These are phyloP conservation scores for Crotalus helleri DNA, from an alignment of 2,113 vertebrate species.

Conservation along the genomic window DNA sequence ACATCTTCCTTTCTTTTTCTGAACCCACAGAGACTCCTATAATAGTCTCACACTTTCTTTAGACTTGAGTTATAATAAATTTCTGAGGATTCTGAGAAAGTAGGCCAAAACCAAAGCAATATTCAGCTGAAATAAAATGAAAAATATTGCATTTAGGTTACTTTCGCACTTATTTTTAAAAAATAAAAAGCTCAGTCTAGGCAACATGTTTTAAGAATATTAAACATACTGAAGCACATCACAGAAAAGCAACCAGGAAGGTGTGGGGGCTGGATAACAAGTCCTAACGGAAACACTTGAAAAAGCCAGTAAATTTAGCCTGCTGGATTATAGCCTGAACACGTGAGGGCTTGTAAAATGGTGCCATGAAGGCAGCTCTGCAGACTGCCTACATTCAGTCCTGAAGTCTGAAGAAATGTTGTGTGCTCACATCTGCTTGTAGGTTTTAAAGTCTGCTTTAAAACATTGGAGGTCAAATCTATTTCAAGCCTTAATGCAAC, in stretches of 20 bases:
- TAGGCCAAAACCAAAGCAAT: background rate
- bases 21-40: background rate
- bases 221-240: background rate
- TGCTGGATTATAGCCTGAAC: background rate
- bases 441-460: background rate
- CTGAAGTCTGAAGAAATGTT: background rate
- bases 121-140: background rate
- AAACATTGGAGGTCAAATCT: background rate
- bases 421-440: background rate
- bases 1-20: background rate
- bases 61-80: background rate
- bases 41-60: constrained; percentile 3
- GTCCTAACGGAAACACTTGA: background rate
- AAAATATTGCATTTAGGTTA: background rate
- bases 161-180: background rate
- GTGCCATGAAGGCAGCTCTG: background rate
- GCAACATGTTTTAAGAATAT: background rate
- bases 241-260: background rate
- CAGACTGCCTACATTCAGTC: background rate
- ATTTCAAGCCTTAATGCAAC: background rate
- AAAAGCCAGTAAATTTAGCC: background rate
- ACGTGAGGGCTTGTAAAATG: background rate
- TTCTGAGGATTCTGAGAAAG: background rate
- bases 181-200: background rate
- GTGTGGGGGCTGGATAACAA: background rate